Conservation (phyloP, 2,888 invertebrate genomes). For the Eilema depressum region DNA sequence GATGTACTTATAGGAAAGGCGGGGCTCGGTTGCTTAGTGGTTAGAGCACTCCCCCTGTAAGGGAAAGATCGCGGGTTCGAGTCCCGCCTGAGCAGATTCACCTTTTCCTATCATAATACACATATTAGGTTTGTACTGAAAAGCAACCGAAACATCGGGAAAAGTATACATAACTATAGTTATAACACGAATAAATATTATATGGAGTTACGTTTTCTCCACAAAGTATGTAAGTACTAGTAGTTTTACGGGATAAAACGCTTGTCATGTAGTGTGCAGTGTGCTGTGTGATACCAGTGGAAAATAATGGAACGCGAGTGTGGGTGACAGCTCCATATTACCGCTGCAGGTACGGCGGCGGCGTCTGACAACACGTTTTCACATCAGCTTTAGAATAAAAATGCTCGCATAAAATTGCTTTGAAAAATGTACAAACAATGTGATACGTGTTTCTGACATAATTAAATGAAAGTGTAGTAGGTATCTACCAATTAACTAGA, state of each 20-base stretch:
- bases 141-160: too few relatives aligned
- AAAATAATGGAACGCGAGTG: slow-evolving; percentile 7
- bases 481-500: not conserved
- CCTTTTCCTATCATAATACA: too few relatives aligned
- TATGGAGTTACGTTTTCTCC: not conserved
- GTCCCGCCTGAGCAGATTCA: too few relatives aligned
- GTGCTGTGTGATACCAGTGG: not conserved
- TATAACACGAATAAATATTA: too few relatives aligned
- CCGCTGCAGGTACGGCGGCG: not conserved
- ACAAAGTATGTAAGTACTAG: too few relatives aligned
- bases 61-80: too few relatives aligned
- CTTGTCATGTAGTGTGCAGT: not conserved
- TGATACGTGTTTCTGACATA: not conserved
- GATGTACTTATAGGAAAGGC: too few relatives aligned
- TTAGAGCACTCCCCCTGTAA: too few relatives aligned
- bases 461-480: not conserved
- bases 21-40: too few relatives aligned
- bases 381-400: slow-evolving; percentile 6
- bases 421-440: not conserved
- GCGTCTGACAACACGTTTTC: not conserved
- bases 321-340: slow-evolving; percentile 8
- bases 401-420: not conserved
- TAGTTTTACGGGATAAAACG: not conserved
- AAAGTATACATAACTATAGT: too few relatives aligned
- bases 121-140: too few relatives aligned